These are phyloP conservation scores for Dolomedes plantarius DNA, from an alignment of 2,888 invertebrate genomes.

Conservation along the genomic window DNA sequence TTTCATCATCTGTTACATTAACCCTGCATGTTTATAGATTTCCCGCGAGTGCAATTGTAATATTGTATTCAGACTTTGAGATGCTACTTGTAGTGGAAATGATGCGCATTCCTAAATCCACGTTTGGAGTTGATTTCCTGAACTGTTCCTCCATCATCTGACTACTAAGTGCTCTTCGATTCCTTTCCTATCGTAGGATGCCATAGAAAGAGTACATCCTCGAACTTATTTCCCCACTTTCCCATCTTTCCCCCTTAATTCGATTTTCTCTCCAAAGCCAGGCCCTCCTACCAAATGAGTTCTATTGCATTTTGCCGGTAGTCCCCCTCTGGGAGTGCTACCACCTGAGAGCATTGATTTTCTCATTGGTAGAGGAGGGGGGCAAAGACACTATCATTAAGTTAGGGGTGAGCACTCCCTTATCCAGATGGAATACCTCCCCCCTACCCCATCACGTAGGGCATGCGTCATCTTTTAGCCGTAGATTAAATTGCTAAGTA, in stretches of 20 bases:
- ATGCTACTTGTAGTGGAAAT: conserved; percentile 4
- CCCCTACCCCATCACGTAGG: conserved; percentile 11
- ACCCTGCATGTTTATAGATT: neutral
- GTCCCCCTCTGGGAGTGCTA: conserved; percentile 20
- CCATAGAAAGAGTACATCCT: conserved; percentile 5
- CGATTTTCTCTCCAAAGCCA: conserved; percentile 13
- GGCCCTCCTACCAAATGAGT: conserved; percentile 9
- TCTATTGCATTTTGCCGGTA: conserved; percentile 21
- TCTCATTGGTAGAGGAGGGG: neutral
- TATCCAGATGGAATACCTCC: conserved; percentile 3
- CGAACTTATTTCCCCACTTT: neutral
- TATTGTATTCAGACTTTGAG: neutral
- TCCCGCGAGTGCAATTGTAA: neutral
- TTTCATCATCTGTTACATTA: neutral
- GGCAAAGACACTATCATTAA: conserved; percentile 37
- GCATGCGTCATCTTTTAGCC: conserved; percentile 38
- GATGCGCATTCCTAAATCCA: conserved; percentile 13
- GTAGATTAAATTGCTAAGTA: conserved; percentile 63
- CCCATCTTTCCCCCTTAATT: neutral
- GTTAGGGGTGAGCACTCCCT: conserved; percentile 21
- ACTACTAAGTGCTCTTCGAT: conserved; percentile 7
- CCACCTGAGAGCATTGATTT: conserved; percentile 42
- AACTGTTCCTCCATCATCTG: neutral
- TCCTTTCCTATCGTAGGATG: neutral
- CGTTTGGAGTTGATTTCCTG: conserved; percentile 5